Base-by-base conservation (phyloP, 2,797 vertebrate genomes). In the Halcyon chelicuti region DNA sequence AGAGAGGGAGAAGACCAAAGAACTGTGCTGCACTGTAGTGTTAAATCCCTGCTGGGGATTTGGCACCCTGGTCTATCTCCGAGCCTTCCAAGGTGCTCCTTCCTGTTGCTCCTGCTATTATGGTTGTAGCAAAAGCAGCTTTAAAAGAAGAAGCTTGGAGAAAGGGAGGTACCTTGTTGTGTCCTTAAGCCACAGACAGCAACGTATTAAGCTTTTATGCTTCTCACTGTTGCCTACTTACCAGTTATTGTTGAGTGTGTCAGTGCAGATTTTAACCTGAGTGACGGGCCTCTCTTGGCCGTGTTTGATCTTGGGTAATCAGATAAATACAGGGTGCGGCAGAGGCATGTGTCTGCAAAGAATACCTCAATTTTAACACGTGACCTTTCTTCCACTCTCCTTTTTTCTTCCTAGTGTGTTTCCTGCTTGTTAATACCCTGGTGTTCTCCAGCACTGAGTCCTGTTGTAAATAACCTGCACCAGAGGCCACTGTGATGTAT, bases 381-480 rank as follows among this genome's bases (percentile, higher is more conserved):
- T 44, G 21, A 46, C 72, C 72, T 66, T 84, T 86, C 79, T 88
- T 60, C 55, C 35, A 0, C 57, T 97, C 74, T 95, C 35, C 67
- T 86, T 86, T 83, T 90, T 62, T 61, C 78, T 31, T 97, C 76
- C 51, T 40, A 98, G 98, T 58, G 98, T 98, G 94, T 98, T 98
- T 96, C 98, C 98, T 96, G 97, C 97, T 95, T 98, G 98, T 98
- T 98, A 98, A 97, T 98, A 95, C 83, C 95, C 97, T 68, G 96
- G 46, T 80, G 26, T 96, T 91, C 89, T 96, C 82, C 97, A 93
- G 82, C 97, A 94, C 95, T 58, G 88, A 97, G 65, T 97, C 97
- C 93, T 90, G 75, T 97, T 98, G 97, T 98, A 98, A 98, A 98
- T 98, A 98, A 95, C 95, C 96, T 93, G 94, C 96, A 98, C 98